Evolutionary conservation across 2,797 vertebrate species (phyloP).

Genomic region (Tokudaia tokunoshimensis): DNA sequence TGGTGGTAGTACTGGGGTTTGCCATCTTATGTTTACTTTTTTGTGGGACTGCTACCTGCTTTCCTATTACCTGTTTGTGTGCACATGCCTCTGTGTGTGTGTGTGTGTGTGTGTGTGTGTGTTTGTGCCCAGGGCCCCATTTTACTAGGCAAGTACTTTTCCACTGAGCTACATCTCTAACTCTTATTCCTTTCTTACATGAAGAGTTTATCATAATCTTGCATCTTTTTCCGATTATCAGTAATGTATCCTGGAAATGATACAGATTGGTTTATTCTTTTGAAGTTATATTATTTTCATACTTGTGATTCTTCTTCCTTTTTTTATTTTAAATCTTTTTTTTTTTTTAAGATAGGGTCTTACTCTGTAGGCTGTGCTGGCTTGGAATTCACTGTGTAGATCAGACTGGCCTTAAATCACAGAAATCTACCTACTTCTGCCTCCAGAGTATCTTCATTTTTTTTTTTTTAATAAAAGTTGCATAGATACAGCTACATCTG

Average conservation of each 20-base stretch:
- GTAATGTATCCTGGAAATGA: neutral
- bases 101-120: neutral
- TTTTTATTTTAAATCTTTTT: neutral
- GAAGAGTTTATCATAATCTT: constrained; percentile 20
- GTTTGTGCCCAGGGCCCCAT: neutral
- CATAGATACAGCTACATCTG: neutral
- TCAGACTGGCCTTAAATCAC: neutral
- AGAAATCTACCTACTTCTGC: neutral
- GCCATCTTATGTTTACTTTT: neutral
- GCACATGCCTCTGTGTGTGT: neutral
- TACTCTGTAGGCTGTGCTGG: neutral
- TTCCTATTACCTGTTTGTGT: neutral
- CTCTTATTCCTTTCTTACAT: neutral
- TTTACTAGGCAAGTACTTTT: neutral
- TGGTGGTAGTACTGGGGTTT: neutral
- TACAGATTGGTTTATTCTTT: constrained; percentile 50
- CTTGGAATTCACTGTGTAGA: neutral
- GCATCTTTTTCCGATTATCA: neutral
- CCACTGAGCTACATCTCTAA: neutral
- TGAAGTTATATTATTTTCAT: constrained; percentile 9
- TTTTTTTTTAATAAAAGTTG: neutral
- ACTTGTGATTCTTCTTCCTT: neutral
- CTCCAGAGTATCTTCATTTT: neutral
- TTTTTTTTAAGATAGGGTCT: neutral
- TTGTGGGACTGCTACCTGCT: neutral